Base-by-base conservation (phyloP, 2,113 vertebrate genomes). In the Macaca mulatta region DNA sequence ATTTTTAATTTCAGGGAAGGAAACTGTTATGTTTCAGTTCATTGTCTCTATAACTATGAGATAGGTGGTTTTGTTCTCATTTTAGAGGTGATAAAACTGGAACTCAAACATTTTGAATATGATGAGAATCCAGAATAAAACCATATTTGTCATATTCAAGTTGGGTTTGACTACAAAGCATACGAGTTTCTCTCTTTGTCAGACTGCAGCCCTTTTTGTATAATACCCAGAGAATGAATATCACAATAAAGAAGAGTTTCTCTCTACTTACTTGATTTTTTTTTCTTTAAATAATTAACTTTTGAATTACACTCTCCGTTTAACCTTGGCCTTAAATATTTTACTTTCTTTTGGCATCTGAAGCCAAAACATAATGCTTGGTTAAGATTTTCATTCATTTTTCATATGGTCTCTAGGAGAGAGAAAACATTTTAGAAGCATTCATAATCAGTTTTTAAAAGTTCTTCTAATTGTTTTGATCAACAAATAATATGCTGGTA, bases 331-430 rank as follows among this genome's bases (percentile, higher is more conserved):
- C 78, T 93, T 91, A 93, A 75, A 83, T 96, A 81, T 87, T 96
- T 95, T 87, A 4, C 93, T 84, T 96, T 85, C 27, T 78, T 96
- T 95, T 96, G 69, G 27, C 17, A 48, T 86, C 38, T 97, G 81
- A 93, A 93, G 27, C 35, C 40, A 81, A 95, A 83, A 81, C 92
- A 40, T 93, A 95, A 83, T 94, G 81, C 43, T 92, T 94, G n/a
- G 40, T 90, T 96, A 78, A 69, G 8, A 83, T 79, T 93, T 94
- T 91, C 61, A 52, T 48, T 95, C 55, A 38, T 45, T 72, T 59
- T 86, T 55, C 27, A 61, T 52, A 75, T 32, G 1, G 84, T 85
- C 59, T 91, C 3, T 78, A 89, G 90, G 43, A 79, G 50, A 89
- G 90, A 85, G 30, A 90, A 92, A 84, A 70, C 78, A 43, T 32